Base-by-base conservation (phyloP, 2,888 invertebrate genomes). In the Standfussiana lucernea region DNA sequence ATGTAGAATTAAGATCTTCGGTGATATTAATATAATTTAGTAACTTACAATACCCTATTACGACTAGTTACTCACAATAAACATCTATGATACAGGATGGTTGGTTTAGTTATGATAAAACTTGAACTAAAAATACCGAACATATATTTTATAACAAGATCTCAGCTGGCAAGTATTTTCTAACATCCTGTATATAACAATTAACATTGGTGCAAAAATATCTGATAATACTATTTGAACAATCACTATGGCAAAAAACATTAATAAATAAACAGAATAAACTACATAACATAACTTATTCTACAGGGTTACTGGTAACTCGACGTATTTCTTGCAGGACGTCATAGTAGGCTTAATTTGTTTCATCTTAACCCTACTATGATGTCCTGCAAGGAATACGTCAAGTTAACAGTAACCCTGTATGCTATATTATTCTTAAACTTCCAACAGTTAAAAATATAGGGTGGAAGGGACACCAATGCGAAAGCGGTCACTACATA, bases 1-100 rank as follows among this genome's bases (percentile, higher is more conserved):
- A 56, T 21, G 21, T 28, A 35, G 18, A 2, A 6, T 21, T 37
- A 75, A 47, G 18, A 45, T 76, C 45, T 70, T 79, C 70, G 70
- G 56, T 70, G 15, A 50, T 28, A 24, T 50, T n/a, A 42, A 42
- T 18, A 76, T 21, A 50, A 24, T 42, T 37, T 79, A 35, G 1
- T 35, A 77, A 42, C 37, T 13, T 45, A 77, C 24, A 64, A 47
- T 61, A 45, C 35, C 18, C 3, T 15, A 35, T 40, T 32, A 42
- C 10, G 10, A 75, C 50, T 45, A 75, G 50, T 50, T 56, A 53
- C 13, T 78, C 11, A 42, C 40, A 40, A 47, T 21, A 35, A 47
- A 28, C 28, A 75, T n/a, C 59, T 59, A 56, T 75, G 37, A 8
- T 24, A 28, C 6, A 74, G 18, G 21, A 35, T 8, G 0, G 10